A percentile compares a stretch with the other conserved stretches of the same genome.
Evolutionary conservation across 37 sponge, comb jelly and placozoan genomes (phyloP).

Genomic region (Aplysina aerophoba): DNA sequence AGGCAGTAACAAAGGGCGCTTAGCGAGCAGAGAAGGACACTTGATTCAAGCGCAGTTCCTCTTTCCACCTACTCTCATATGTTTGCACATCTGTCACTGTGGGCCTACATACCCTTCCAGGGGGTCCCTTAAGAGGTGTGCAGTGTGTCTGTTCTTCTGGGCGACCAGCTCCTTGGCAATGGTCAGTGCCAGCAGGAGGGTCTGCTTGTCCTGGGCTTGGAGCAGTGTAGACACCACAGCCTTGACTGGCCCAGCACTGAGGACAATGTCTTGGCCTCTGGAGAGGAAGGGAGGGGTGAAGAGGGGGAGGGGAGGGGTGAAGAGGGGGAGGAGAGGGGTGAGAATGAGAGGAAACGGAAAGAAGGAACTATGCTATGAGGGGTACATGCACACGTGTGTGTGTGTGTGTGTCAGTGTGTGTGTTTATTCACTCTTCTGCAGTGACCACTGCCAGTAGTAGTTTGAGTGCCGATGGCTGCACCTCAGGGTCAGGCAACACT

Average conservation of each 20-base stretch:
- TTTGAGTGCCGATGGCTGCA: background rate
- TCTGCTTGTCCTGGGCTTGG: background rate
- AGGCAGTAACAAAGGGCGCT: too few species aligned
- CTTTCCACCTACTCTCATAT: too few species aligned
- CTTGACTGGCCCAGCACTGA: constrained; percentile 1
- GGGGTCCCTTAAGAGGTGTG: background rate
- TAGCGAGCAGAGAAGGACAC: too few species aligned
- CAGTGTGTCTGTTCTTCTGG: background rate
- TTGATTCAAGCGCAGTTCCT: too few species aligned
- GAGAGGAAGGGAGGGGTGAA: background rate
- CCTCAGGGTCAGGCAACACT: background rate
- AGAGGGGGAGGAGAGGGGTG: background rate
- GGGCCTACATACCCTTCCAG: background rate
- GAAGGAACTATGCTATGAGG: background rate
- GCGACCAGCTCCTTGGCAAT: constrained; percentile 5
- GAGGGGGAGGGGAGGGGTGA: background rate
- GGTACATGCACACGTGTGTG: background rate
- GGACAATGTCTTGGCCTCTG: background rate
- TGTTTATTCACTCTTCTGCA: background rate
- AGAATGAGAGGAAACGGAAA: too few species aligned
- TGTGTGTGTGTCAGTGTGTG: background rate
- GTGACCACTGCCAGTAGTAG: background rate
- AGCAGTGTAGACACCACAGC: background rate
- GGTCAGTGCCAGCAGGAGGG: constrained; percentile 11
- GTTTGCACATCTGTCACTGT: too few species aligned